Evolutionary conservation across 2,797 vertebrate genomes (phyloP).

Genomic region (Pseudochirops corinnae): DNA sequence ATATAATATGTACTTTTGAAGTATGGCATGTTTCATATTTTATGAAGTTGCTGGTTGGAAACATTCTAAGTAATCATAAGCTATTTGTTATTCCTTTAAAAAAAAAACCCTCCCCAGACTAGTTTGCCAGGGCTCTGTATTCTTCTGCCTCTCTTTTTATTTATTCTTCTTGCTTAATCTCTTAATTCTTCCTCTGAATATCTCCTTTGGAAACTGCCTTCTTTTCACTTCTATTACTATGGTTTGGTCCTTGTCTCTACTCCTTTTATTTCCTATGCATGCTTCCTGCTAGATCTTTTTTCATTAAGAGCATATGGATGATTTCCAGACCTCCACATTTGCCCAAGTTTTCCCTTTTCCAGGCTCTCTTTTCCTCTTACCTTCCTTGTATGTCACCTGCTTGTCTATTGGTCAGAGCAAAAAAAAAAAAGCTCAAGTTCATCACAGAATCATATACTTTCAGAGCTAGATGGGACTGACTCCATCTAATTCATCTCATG

Average conservation of each 20-base stretch:
- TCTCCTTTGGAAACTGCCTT: neutral
- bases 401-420: neutral
- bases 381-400: neutral
- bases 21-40: constrained; percentile 59
- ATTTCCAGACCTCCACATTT: too few species aligned
- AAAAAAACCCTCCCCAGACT: constrained; percentile 21
- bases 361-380: neutral
- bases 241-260: neutral
- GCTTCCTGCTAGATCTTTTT: neutral
- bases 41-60: constrained; percentile 26
- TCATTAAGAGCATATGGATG: neutral
- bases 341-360: neutral
- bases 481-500: neutral
- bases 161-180: constrained; percentile 3
- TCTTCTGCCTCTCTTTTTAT: neutral
- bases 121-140: neutral
- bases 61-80: constrained; percentile 4
- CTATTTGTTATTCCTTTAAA: constrained; percentile 15
- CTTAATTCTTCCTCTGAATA: constrained; percentile 6
- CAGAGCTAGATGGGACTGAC: neutral
- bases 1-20: constrained; percentile 68
- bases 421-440: neutral
- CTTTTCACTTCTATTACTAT: neutral
- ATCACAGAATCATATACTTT: neutral
- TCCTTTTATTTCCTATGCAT: neutral